phyloP scores from a whole-genome alignment of 2,888 invertebrate genomes.

The Incurvaria masculella region DNA sequence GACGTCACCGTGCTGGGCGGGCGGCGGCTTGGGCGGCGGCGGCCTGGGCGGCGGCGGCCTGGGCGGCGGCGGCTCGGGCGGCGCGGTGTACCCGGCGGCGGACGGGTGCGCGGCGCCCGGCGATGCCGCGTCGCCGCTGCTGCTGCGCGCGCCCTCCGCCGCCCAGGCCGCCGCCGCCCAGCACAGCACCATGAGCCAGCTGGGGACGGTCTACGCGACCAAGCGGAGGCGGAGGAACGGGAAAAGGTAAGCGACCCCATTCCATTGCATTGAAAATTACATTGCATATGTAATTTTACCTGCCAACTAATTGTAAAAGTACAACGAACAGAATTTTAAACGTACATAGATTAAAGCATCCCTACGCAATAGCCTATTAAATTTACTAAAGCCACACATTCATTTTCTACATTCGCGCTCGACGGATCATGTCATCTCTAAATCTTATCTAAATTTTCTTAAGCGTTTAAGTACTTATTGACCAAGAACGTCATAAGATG shows the following conservation, averaged over 20 bases:
- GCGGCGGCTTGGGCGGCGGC: conserved; percentile 17
- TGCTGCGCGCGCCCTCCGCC: conserved; percentile 5
- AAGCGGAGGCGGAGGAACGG: conserved; percentile 93
- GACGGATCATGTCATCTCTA: too few species aligned
- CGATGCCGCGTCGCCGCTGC: conserved; percentile 24
- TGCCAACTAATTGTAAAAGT: too few species aligned
- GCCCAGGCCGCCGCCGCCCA: conserved; percentile 62
- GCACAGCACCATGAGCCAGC: conserved; percentile 75
- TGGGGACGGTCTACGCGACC: conserved; percentile 96
- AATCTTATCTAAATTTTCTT: too few species aligned
- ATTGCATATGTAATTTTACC: too few species aligned
- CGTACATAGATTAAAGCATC: too few species aligned
- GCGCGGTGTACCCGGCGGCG: conserved; percentile 36
- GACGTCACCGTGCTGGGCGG: conserved; percentile 3
- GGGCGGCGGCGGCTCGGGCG: conserved; percentile 28
- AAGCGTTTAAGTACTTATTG: too few species aligned
- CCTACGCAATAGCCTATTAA: too few species aligned
- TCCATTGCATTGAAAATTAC: too few species aligned
- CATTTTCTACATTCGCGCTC: too few species aligned
- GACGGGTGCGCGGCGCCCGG: conserved; percentile 32
- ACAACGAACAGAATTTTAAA: too few species aligned
- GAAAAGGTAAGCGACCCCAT: conserved; percentile 86
- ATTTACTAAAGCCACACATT: too few species aligned
- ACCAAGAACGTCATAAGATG: too few species aligned
- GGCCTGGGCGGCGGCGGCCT: conserved; percentile 24